Percentiles rank a stretch among this genome's conserved stretches.
phyloP scores from a whole-genome alignment of 2,113 vertebrate species.

The Ctenodactylus gundi region DNA sequence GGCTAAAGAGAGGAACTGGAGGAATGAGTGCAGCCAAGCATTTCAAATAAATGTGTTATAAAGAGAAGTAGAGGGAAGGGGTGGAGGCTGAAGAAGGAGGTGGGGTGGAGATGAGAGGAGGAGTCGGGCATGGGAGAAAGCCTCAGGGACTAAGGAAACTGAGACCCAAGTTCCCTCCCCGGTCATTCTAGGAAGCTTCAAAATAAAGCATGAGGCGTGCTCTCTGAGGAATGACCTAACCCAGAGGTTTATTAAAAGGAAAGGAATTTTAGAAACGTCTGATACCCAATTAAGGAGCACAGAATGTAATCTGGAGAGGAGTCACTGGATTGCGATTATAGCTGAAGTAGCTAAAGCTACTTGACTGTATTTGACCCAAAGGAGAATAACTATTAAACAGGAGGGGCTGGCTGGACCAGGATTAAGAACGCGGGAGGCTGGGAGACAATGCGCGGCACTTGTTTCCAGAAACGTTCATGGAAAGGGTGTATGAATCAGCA shows the following conservation, averaged over 20 bases:
- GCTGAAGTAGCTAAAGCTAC: not conserved
- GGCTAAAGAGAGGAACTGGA: not conserved
- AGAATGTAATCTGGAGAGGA: not conserved
- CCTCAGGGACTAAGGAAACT: not conserved
- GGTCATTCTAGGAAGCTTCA: not conserved
- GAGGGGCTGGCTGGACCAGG: not conserved
- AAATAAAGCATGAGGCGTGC: not conserved
- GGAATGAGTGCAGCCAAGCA: not conserved
- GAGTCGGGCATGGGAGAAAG: not conserved
- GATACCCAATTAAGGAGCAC: not conserved
- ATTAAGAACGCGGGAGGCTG: not conserved
- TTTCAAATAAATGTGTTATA: not conserved
- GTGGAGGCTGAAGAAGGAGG: not conserved
- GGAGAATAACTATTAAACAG: not conserved
- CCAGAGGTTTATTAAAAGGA: not conserved
- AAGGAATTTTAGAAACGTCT: not conserved
- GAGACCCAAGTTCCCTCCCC: not conserved
- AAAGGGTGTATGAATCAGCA: not conserved
- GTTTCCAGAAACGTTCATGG: not conserved
- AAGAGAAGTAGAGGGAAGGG: not conserved
- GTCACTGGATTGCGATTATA: not conserved
- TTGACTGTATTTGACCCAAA: not conserved
- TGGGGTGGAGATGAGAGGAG: not conserved
- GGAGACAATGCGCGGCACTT: not conserved
- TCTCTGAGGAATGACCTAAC: not conserved